Percentiles rank a stretch among this genome's conserved stretches.
Conservation (phyloP, 2,797 vertebrate genomes). For the Acipenser ruthenus region DNA sequence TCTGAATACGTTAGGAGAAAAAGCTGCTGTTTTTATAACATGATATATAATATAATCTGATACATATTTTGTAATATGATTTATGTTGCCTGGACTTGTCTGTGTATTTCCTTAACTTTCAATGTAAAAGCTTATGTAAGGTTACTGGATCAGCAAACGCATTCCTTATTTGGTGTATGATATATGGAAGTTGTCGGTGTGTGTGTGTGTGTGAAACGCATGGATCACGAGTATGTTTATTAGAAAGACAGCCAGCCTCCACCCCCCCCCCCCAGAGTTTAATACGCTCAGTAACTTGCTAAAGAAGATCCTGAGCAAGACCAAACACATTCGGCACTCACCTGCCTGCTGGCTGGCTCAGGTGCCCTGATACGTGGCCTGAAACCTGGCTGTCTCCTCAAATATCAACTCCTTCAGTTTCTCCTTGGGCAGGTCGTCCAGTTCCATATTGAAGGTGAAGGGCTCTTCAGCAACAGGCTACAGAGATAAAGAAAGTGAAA, state of each 20-base stretch:
- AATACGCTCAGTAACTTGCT: not conserved
- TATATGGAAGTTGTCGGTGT: too few relatives aligned
- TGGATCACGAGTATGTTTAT: too few relatives aligned
- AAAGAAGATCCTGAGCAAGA: not conserved
- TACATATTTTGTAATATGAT: too few relatives aligned
- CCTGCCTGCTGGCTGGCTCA: slow-evolving; percentile 36
- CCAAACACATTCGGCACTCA: not conserved
- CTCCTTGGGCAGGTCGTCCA: slow-evolving; percentile 84
- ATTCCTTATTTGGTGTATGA: too few relatives aligned
- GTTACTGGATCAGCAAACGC: too few relatives aligned
- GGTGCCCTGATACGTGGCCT: slow-evolving; percentile 64
- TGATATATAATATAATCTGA: too few relatives aligned
- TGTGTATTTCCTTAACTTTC: too few relatives aligned
- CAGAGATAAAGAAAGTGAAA: not conserved
- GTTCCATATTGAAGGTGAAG: slow-evolving; percentile 80
- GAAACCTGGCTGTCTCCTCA: slow-evolving; percentile 77
- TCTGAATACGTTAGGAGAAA: too few relatives aligned
- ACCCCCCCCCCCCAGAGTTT: not conserved
- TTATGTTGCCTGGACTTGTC: too few relatives aligned
- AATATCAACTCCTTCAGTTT: slow-evolving; percentile 83
- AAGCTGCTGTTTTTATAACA: too few relatives aligned
- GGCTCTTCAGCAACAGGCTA: slow-evolving; percentile 80
- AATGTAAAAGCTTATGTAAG: too few relatives aligned
- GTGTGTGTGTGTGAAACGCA: too few relatives aligned
- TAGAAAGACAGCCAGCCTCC: not conserved